phyloP scores from a whole-genome alignment of 64 coral and sea anemone genomes.

The Stichodactyla helianthus region DNA sequence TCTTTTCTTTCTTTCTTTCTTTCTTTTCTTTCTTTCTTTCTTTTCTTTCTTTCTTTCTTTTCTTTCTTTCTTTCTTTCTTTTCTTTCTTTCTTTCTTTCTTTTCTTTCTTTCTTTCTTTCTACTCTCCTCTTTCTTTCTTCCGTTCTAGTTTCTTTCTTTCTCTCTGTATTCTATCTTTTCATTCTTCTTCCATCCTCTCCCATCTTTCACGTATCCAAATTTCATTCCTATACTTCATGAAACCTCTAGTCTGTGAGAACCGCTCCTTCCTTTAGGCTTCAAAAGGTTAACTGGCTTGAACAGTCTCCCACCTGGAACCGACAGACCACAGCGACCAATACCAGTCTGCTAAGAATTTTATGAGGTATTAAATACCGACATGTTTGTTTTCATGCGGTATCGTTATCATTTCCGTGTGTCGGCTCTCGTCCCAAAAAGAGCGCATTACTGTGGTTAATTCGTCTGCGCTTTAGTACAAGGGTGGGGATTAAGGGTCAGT shows the following conservation, averaged over 20 bases:
- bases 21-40: no score
- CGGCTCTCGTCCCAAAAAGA: not conserved
- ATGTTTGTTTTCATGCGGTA: not conserved
- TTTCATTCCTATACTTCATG: not conserved
- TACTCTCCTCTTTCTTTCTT: not conserved
- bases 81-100: no score
- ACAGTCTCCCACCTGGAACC: not conserved
- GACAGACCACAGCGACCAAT: not conserved
- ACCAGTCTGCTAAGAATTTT: not conserved
- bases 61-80: no score
- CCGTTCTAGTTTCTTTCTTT: not conserved
- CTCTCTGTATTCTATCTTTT: not conserved
- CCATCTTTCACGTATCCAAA: not conserved
- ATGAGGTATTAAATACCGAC: not conserved
- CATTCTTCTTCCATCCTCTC: not conserved
- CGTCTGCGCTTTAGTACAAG: not conserved
- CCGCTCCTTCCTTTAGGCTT: not conserved
- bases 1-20: no score
- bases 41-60: no score
- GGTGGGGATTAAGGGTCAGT: not conserved
- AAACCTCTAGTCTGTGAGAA: not conserved
- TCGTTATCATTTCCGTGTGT: slow-evolving; percentile 6
- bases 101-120: no score
- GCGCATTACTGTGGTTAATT: not conserved
- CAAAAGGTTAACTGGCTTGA: not conserved